phyloP scores from a whole-genome alignment of 2,797 vertebrate genomes.

The Coendou prehensilis region DNA sequence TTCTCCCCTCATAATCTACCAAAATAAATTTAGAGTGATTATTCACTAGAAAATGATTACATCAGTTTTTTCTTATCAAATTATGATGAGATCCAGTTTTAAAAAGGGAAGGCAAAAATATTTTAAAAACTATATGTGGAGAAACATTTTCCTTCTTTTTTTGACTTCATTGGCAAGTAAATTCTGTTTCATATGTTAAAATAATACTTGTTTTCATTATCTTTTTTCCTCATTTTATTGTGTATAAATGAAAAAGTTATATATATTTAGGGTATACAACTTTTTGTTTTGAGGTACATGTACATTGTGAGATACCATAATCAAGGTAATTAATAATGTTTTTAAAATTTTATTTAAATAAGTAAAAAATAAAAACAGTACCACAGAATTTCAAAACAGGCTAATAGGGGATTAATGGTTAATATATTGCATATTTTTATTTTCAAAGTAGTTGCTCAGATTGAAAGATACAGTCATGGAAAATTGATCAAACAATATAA shows the following conservation, averaged over 20 bases:
- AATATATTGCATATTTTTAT: too few species aligned
- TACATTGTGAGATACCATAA: not conserved
- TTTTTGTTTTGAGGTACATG: not conserved
- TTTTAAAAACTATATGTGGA: conserved; percentile 7
- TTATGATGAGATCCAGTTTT: conserved; percentile 7
- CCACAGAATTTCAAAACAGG: too few species aligned
- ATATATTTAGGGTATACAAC: not conserved
- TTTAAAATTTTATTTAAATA: conserved; percentile 10
- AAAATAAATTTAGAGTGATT: not conserved
- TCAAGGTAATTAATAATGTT: not conserved
- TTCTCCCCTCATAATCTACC: not conserved
- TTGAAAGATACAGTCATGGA: too few species aligned
- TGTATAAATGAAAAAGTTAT: not conserved
- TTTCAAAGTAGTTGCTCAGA: too few species aligned
- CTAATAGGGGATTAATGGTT: too few species aligned
- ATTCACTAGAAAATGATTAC: not conserved
- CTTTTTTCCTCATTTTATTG: not conserved
- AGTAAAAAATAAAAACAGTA: too few species aligned
- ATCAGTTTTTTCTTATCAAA: not conserved
- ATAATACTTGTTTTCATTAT: not conserved
- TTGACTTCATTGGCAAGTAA: not conserved
- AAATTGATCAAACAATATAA: too few species aligned
- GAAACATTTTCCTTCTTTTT: not conserved
- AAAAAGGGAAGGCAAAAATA: not conserved
- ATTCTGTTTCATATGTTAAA: not conserved